Base-by-base conservation (phyloP, 92 coral and sea anemone genomes). In the Hydrozoanthus gracilis region DNA sequence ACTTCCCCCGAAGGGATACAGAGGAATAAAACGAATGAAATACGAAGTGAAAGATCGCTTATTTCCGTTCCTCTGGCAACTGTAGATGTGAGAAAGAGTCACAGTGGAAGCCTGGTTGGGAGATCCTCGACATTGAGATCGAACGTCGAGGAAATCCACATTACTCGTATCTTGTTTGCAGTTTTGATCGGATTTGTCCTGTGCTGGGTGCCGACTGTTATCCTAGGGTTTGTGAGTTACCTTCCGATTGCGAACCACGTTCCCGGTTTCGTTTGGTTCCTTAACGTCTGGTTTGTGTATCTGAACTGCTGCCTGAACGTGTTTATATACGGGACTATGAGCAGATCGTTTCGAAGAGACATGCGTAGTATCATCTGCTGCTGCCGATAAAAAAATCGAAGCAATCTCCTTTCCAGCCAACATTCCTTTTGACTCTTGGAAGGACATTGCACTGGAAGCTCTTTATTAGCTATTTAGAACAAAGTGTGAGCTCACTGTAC, bases 271-370 rank as follows among this genome's bases (percentile, higher is more conserved):
- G 71, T 64, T 46, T 73, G 73, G 5, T 79, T 79, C 65, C 73
- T 79, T 18, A 79, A 73, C 13, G 46, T 79, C 11, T 79, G 84
- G 84, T 68, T 64, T 49, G 48, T 65, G 15, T 80, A 80, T 39
- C 7, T 65, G 47, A 65, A 56, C 12, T 45, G 74, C 18, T 80
- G 73, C 10, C 73, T 80, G 3, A 80, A 80, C 11, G 75, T 80
- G 62, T 80, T 80, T 48, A 65, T 80, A 46, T 80, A 80, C 73
- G 75, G 85, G 18, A 65, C 64, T 17, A 65, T 80, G 84, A 79
- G 73, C 49, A 62, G 8, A 64, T 73, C 84, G 27, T 79, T 79
- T 48, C 84, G 73, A 47, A 79, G 47, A 16, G 84, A 62, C 3
- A 8, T 79, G 9, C 7, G 15, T 7, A 6, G 50, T 7, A 46